Percentiles rank a stretch among this genome's conserved stretches.
These are phyloP conservation scores for Quadroppia sp. DNA, from an alignment of 2,888 invertebrate genomes.

Conservation along the genomic window DNA sequence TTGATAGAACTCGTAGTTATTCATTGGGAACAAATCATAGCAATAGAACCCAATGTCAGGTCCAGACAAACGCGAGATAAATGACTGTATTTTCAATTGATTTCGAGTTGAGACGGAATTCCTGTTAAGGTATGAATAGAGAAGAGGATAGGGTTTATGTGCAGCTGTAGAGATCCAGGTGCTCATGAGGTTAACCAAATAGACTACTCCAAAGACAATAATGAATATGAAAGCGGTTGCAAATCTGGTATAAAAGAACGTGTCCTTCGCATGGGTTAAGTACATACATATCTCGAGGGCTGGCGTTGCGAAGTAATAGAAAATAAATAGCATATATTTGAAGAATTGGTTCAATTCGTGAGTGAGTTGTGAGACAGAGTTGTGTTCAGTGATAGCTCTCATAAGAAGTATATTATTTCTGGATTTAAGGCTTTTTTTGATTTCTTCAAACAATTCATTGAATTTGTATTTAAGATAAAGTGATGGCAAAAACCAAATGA, in stretches of 20 bases:
- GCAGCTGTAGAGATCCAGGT: not conserved
- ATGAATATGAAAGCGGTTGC: not conserved
- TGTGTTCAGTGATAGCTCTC: not conserved
- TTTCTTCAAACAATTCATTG: not conserved
- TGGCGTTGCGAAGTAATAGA: not conserved
- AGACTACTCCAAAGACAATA: not conserved
- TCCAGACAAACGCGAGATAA: not conserved
- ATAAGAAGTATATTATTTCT: not conserved
- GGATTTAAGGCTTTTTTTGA: not conserved
- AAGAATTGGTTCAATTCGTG: not conserved
- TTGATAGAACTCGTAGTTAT: conserved; percentile 11
- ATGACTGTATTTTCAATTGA: not conserved
- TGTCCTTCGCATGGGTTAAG: not conserved
- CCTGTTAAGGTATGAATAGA: not conserved
- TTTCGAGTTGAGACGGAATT: not conserved
- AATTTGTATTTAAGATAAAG: not conserved
- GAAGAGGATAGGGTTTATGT: not conserved
- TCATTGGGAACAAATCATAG: conserved; percentile 8
- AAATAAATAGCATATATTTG: not conserved
- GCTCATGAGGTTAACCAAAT: not conserved
- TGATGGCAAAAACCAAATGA: not conserved
- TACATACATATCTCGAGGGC: not conserved
- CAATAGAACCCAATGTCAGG: conserved; percentile 9
- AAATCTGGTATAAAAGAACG: not conserved
- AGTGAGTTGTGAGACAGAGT: not conserved